Evolutionary conservation across 2,113 vertebrate species (phyloP).

Genomic region (Psephotus haematonotus): DNA sequence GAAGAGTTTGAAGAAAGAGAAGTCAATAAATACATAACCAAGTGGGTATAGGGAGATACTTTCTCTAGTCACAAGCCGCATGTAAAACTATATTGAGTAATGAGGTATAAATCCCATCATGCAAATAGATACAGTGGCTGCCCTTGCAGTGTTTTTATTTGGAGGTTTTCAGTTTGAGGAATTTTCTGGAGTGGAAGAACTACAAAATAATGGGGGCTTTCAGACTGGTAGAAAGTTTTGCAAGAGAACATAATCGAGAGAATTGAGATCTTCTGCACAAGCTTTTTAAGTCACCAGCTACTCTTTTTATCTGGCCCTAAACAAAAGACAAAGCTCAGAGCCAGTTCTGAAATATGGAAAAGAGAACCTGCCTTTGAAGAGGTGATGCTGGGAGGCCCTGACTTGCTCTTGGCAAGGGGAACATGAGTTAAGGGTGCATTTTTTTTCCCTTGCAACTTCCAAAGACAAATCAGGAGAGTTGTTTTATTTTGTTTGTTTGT

Average conservation of each 20-base stretch:
- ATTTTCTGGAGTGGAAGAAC: neutral
- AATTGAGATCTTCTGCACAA: neutral
- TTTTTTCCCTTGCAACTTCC: neutral
- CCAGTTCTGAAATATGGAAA: neutral
- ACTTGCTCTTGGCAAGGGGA: neutral
- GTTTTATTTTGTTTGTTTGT: neutral
- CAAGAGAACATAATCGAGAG: neutral
- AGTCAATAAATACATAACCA: neutral
- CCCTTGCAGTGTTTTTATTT: neutral
- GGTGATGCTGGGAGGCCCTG: neutral
- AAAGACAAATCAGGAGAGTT: neutral
- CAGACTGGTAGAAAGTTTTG: neutral
- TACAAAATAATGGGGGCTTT: neutral
- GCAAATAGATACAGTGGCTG: neutral
- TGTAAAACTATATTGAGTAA: neutral
- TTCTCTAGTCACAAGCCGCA: neutral
- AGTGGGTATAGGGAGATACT: neutral
- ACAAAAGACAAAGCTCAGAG: neutral
- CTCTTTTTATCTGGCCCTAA: neutral
- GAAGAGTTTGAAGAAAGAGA: neutral
- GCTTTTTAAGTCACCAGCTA: neutral
- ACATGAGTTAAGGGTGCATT: neutral
- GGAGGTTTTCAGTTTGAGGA: neutral
- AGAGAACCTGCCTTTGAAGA: neutral
- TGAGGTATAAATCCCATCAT: neutral